Percentiles rank a stretch among this genome's conserved stretches.
Evolutionary conservation across 2,797 vertebrate genomes (phyloP).

Genomic region (Myotis myotis): DNA sequence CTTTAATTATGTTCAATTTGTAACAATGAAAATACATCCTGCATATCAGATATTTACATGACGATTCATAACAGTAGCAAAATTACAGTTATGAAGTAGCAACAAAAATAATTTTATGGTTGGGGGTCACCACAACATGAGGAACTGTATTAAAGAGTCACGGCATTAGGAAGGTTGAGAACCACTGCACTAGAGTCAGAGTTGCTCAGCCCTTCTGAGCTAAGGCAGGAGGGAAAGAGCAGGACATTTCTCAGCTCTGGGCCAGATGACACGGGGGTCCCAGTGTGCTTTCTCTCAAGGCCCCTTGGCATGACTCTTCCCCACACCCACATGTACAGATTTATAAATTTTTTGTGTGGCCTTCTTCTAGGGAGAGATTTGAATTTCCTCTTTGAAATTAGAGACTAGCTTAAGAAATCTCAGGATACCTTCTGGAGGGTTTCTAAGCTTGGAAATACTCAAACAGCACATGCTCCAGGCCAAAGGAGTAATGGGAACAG

Average conservation of each 20-base stretch:
- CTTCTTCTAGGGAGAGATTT: neutral
- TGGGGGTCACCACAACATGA: too few relatives aligned
- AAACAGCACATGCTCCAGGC: neutral
- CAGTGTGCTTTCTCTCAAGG: neutral
- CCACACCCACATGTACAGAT: neutral
- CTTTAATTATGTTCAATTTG: too few relatives aligned
- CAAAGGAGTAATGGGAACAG: neutral
- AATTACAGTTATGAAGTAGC: too few relatives aligned
- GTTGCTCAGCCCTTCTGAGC: neutral
- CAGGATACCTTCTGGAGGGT: neutral
- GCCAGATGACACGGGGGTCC: neutral
- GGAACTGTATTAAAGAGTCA: too few relatives aligned
- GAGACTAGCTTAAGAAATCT: constrained; percentile 35
- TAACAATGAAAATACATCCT: too few relatives aligned
- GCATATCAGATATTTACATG: too few relatives aligned
- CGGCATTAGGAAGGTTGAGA: too few relatives aligned
- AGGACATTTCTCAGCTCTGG: neutral
- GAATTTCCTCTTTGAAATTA: constrained; percentile 44
- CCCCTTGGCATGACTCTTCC: neutral
- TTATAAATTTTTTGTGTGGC: constrained; percentile 32
- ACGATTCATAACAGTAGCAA: too few relatives aligned
- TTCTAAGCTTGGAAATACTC: neutral
- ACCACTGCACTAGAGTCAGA: neutral
- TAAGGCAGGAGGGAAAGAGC: neutral
- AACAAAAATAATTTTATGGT: too few relatives aligned